These are phyloP conservation scores for Cecropterus lyciades DNA, from an alignment of 1,140 invertebrate species.

Conservation along the genomic window DNA sequence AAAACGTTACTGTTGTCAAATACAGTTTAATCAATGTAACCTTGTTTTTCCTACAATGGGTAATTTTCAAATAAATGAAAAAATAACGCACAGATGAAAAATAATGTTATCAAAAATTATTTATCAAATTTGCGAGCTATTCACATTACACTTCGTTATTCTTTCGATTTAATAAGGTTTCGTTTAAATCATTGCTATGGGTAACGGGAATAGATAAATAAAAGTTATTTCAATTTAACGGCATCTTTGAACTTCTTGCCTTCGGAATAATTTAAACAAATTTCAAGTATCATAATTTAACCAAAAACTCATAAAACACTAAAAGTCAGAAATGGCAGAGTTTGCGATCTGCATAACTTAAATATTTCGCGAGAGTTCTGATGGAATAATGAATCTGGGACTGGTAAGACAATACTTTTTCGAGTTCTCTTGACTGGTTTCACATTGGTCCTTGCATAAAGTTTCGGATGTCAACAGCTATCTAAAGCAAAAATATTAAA, in stretches of 20 bases:
- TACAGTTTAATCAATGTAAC: no score
- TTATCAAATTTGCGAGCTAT: no score
- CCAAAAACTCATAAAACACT: neutral
- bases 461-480: constrained; percentile 5
- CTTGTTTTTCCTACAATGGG: no score
- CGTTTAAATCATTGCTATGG: no score
- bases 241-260: neutral
- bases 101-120: no score
- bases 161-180: no score
- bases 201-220: no score
- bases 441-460: constrained; percentile 17
- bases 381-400: constrained; percentile 29
- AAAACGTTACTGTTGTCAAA: no score
- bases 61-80: no score
- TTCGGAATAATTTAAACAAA: neutral
- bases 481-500: neutral
- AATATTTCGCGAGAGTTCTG: constrained; percentile 35
- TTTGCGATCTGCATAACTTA: constrained; percentile 28
- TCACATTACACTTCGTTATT: no score
- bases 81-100: no score
- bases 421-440: constrained; percentile 6
- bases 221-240: neutral
- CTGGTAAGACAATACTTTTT: constrained; percentile 30
- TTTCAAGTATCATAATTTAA: constrained; percentile 2
- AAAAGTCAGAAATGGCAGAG: constrained; percentile 13